Conservation (phyloP, 2,888 invertebrate species). For the Oligia latruncula region DNA sequence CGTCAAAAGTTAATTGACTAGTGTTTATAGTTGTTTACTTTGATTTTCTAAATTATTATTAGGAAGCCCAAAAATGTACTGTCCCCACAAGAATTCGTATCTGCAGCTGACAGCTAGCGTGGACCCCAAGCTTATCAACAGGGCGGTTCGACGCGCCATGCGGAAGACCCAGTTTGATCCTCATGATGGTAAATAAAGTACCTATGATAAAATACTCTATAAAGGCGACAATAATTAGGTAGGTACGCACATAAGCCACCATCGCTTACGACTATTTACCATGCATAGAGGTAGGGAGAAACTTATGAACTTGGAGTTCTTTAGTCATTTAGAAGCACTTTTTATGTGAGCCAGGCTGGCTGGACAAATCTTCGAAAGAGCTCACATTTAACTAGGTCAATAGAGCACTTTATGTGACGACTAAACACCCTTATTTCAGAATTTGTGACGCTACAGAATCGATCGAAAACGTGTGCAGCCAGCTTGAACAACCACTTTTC, state of each 20-base stretch:
- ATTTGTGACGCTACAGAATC: too few relatives aligned
- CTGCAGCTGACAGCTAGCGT: conserved; percentile 82
- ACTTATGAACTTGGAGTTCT: neutral
- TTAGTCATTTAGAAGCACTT: neutral
- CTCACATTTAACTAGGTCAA: too few relatives aligned
- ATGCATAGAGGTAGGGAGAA: neutral
- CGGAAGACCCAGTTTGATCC: conserved; percentile 72
- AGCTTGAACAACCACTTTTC: too few relatives aligned
- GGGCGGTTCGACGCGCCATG: conserved; percentile 84
- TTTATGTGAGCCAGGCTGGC: neutral
- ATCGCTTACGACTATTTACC: neutral
- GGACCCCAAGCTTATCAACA: conserved; percentile 84
- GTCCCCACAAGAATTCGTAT: conserved; percentile 85
- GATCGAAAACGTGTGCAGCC: too few relatives aligned
- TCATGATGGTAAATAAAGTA: conserved; percentile 73
- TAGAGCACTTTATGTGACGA: too few relatives aligned
- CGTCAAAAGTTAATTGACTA: conserved; percentile 13
- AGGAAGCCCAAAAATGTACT: conserved; percentile 76
- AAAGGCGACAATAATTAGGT: neutral
- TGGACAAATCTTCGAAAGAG: too few relatives aligned
- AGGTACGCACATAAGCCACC: neutral
- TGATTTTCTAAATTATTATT: conserved; percentile 14
- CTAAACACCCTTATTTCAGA: too few relatives aligned
- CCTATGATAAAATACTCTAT: neutral
- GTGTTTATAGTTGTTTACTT: conserved; percentile 15